Percentiles rank a stretch among this genome's conserved stretches.
These are phyloP conservation scores for Leucophora obtusa DNA, from an alignment of 2,888 invertebrate genomes.

Conservation along the genomic window DNA sequence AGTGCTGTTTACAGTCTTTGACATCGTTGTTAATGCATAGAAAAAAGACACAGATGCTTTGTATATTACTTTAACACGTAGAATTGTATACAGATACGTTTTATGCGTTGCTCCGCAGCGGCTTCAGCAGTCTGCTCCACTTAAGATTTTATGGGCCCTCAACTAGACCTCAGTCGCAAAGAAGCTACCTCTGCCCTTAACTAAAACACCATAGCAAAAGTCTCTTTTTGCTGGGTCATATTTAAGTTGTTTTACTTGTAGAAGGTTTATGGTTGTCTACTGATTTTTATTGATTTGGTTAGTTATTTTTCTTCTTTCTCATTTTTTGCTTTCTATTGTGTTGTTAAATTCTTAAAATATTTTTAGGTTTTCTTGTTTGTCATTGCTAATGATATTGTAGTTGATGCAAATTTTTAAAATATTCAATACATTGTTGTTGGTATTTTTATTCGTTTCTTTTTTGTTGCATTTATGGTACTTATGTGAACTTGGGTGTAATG, in stretches of 20 bases:
- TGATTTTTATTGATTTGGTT: background rate
- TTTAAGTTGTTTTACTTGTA: background rate
- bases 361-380: slow-evolving; percentile 20
- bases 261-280: background rate
- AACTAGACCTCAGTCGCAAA: too few relatives aligned
- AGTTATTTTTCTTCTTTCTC: background rate
- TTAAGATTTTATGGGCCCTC: too few relatives aligned
- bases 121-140: too few relatives aligned
- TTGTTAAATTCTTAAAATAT: slow-evolving; percentile 15
- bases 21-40: too few relatives aligned
- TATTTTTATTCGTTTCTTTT: background rate
- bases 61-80: too few relatives aligned
- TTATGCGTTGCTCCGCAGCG: too few relatives aligned
- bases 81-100: too few relatives aligned
- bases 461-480: background rate
- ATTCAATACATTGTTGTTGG: background rate
- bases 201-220: too few relatives aligned
- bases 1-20: too few relatives aligned
- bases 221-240: background rate
- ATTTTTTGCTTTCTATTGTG: background rate
- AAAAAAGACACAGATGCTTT: too few relatives aligned
- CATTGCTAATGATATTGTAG: background rate
- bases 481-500: slow-evolving; percentile 39
- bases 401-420: background rate
- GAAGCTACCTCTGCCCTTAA: too few relatives aligned